phyloP scores from a whole-genome alignment of 1,140 invertebrate genomes.

The Aricia agestis region DNA sequence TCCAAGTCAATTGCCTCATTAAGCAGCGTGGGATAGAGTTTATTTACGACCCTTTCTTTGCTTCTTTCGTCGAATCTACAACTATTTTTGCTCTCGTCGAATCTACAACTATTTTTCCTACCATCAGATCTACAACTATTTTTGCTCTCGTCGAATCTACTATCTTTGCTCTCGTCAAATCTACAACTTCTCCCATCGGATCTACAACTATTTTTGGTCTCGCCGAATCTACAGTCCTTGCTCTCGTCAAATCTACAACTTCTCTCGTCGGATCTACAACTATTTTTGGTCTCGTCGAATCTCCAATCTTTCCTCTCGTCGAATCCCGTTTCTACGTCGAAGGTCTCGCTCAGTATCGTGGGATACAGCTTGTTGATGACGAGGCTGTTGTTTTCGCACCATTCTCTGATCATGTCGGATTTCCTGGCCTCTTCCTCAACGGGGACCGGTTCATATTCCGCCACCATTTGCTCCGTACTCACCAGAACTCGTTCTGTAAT shows the following conservation, averaged over 20 bases:
- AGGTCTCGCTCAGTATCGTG: conserved; percentile 55
- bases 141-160: conserved; percentile 16
- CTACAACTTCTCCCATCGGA: conserved; percentile 1
- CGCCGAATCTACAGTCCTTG: conserved; percentile 25
- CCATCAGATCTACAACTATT: not conserved
- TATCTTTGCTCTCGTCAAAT: conserved; percentile 24
- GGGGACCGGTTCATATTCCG: conserved; percentile 75
- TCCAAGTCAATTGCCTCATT: not conserved
- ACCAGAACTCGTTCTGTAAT: conserved; percentile 80
- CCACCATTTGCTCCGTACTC: conserved; percentile 76
- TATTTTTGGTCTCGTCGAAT: not conserved
- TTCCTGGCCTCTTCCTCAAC: conserved; percentile 45
- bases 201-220: not conserved
- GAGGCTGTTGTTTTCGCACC: conserved; percentile 62
- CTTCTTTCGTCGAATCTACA: not conserved
- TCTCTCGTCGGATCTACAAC: not conserved
- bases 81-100: conserved; percentile 10
- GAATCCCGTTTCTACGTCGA: conserved; percentile 48
- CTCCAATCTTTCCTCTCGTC: conserved; percentile 35
- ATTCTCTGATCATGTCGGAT: conserved; percentile 63
- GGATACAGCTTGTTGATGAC: conserved; percentile 66
- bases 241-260: conserved; percentile 28
- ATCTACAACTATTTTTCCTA: conserved; percentile 23
- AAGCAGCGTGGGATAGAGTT: not conserved
- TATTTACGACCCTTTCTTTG: not conserved